These are phyloP conservation scores for Masticophis lateralis DNA, from an alignment of 2,797 vertebrate species.

Conservation along the genomic window DNA sequence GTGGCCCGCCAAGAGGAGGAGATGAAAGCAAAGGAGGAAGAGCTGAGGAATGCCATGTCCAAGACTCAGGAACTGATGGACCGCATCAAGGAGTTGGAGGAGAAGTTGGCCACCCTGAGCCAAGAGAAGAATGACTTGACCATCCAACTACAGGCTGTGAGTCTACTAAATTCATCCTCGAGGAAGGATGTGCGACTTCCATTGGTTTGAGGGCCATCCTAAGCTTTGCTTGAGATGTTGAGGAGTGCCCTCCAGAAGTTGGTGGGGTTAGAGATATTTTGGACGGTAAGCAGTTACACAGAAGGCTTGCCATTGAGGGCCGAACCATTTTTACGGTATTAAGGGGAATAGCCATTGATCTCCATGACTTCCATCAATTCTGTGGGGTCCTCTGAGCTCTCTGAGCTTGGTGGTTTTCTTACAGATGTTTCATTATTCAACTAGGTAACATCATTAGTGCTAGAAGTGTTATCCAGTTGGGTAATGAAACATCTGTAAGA, in stretches of 20 bases:
- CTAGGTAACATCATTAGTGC: not conserved
- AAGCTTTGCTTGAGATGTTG: not conserved
- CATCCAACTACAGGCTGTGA: constrained; percentile 68
- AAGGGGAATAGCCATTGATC: not conserved
- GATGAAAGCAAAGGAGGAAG: constrained; percentile 71
- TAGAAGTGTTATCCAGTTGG: not conserved
- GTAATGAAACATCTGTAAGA: not conserved
- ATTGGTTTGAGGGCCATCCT: not conserved
- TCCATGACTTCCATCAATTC: not conserved
- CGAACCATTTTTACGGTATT: not conserved
- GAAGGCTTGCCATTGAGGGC: not conserved
- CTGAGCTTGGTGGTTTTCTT: not conserved
- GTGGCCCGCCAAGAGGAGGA: constrained; percentile 71
- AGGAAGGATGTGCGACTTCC: not conserved
- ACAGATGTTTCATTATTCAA: not conserved
- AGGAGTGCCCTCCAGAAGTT: not conserved
- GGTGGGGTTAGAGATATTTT: not conserved
- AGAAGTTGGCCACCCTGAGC: constrained; percentile 68
- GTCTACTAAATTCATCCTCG: not conserved
- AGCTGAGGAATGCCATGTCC: constrained; percentile 67
- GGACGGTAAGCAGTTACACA: not conserved
- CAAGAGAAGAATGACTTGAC: constrained; percentile 75
- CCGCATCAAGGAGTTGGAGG: constrained; percentile 71
- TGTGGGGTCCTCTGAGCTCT: not conserved
- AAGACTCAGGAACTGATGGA: constrained; percentile 65